Base-by-base conservation (phyloP, 2,888 invertebrate species). In the Stenodema calcarata region DNA sequence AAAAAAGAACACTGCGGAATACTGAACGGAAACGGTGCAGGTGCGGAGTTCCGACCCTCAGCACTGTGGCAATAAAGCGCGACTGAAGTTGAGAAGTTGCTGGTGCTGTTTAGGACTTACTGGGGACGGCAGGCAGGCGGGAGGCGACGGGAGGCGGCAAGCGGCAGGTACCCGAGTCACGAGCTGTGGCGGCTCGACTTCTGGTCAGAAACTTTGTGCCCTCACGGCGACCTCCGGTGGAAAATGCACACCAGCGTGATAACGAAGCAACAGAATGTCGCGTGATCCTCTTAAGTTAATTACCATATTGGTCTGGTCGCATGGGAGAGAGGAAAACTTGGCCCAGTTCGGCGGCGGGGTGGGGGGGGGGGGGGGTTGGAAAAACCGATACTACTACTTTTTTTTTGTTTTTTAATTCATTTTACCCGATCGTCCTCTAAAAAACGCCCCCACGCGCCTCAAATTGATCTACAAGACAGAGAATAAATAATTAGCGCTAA, bases 261-360 rank as follows among this genome's bases (percentile, higher is more conserved):
- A 62, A 62, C 62, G 44, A 78, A 78, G 78, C 78, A 78, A 78
- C 78, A 78, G 78, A 78, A 62, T 62, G 18, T 78, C 78, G 78
- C 78, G 78, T 78, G 78, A 35, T 42, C 42, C 42, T 78, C 44
- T 78, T 27, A 27, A 78, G 23, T 78, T 78, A 78, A 78, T 78
- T 78, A 78, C 44, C 78, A 78, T 78, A 78, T 78, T 75, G 42
- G n/a, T 42, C 44, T 42, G 78, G 78, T 41, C 78, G 44, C 78
- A 47, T 18, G 78, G 14, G 27, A 78, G 44, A 16, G 50, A 50
- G 50, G n/a, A 18, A 50, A 50, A 50, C 12, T n/a, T n/a, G n/a
- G n/a, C n/a, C n/a, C n/a, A n/a, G n/a, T n/a, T n/a, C 12, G 44
- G 44, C n/a, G n/a, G n/a, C n/a, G 44, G 12, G 12, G 12, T 44